Percentiles rank a stretch among this genome's conserved stretches.
Conservation (phyloP, 2,113 vertebrate species). For the Upupa epops region DNA sequence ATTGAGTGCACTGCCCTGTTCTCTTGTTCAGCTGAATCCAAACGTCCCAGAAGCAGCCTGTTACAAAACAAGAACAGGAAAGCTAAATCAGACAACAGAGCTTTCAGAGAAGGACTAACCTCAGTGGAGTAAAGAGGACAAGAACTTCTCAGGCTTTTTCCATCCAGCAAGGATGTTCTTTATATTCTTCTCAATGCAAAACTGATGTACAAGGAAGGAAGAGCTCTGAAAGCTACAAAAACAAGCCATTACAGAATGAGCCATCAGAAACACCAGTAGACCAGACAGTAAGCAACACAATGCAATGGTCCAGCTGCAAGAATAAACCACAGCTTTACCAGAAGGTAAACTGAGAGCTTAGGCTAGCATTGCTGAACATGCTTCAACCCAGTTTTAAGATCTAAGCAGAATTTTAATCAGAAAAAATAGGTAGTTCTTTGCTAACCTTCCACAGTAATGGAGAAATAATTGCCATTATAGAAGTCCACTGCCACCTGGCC, state of each 20-base stretch:
- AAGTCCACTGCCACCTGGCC: neutral
- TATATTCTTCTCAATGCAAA: neutral
- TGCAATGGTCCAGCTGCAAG: neutral
- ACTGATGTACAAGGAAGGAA: neutral
- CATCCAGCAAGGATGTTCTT: neutral
- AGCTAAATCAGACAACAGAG: neutral
- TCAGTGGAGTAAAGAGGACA: neutral
- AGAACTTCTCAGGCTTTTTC: neutral
- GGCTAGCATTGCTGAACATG: neutral
- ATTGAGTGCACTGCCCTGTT: neutral
- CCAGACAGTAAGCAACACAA: accelerated
- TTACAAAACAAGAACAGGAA: neutral
- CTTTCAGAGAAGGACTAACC: neutral
- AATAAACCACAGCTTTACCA: neutral
- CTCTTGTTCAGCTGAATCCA: constrained; percentile 21
- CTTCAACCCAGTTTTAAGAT: neutral
- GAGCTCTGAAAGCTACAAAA: neutral
- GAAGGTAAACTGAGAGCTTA: neutral
- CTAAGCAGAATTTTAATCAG: neutral
- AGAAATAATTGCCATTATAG: neutral
- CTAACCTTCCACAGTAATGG: neutral
- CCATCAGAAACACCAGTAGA: neutral
- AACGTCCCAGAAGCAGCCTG: neutral
- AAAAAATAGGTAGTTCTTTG: neutral
- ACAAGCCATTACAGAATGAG: neutral